phyloP scores from a whole-genome alignment of 2,113 vertebrate genomes.

The Colinus virginianus region DNA sequence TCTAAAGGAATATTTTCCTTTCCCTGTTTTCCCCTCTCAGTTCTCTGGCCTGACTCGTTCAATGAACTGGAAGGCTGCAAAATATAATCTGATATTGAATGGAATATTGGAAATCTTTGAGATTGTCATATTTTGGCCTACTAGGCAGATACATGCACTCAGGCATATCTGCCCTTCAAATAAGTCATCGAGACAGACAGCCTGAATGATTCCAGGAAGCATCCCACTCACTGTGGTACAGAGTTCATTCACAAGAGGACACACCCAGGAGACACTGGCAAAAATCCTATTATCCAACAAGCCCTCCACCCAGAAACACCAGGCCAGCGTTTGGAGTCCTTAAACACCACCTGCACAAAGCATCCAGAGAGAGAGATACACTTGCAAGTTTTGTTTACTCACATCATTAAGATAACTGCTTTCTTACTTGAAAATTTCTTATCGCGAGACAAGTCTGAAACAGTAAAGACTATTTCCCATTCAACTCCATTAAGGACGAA shows the following conservation, averaged over 20 bases:
- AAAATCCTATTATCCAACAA: background rate
- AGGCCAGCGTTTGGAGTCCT: background rate
- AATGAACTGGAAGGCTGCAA: background rate
- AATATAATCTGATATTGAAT: background rate
- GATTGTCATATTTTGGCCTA: background rate
- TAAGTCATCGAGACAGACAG: background rate
- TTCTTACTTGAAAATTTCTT: background rate
- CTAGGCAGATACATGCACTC: background rate
- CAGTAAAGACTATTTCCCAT: background rate
- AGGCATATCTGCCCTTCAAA: background rate
- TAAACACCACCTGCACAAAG: background rate
- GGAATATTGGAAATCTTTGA: background rate
- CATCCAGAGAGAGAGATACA: background rate
- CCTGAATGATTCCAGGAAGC: background rate
- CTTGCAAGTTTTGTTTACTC: background rate
- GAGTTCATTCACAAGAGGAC: background rate
- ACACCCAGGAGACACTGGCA: background rate
- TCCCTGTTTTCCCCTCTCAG: background rate
- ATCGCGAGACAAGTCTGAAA: background rate
- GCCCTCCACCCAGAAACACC: background rate
- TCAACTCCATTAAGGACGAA: background rate
- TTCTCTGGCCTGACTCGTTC: background rate
- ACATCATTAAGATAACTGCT: background rate
- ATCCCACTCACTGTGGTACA: rapidly evolving
- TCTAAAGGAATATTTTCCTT: background rate